phyloP scores from a whole-genome alignment of 2,888 invertebrate species.

The Phorcus lineatus region DNA sequence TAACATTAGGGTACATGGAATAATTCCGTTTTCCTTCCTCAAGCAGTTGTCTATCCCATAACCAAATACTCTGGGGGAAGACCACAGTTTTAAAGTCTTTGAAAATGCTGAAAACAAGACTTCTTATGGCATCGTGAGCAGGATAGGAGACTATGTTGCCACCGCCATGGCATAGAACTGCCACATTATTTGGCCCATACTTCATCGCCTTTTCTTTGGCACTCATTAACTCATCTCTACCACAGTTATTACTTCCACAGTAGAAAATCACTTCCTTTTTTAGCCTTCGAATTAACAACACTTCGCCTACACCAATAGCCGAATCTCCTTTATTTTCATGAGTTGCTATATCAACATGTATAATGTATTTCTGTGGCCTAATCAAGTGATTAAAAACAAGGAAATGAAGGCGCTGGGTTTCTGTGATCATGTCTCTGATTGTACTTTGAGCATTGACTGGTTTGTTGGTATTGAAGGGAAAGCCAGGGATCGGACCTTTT shows the following conservation, averaged over 20 bases:
- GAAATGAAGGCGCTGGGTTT: constrained; percentile 31
- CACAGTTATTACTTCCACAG: constrained; percentile 9
- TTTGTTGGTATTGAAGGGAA: too few species aligned
- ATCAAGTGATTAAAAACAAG: constrained; percentile 26
- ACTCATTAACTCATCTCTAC: background rate
- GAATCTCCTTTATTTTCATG: constrained; percentile 41
- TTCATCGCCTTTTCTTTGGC: background rate
- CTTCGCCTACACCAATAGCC: constrained; percentile 35
- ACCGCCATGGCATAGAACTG: constrained; percentile 36
- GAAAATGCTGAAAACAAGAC: constrained; percentile 21
- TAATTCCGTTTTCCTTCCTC: background rate
- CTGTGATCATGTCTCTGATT: constrained; percentile 16
- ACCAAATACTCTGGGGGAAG: constrained; percentile 41
- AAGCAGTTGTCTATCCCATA: background rate
- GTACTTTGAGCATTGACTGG: too few species aligned
- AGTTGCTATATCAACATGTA: constrained; percentile 31
- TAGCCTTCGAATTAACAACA: constrained; percentile 19
- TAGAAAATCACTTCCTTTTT: constrained; percentile 23
- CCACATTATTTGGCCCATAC: constrained; percentile 21
- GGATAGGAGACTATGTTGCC: constrained; percentile 37
- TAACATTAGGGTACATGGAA: background rate
- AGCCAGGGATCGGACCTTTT: too few species aligned
- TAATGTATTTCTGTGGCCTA: constrained; percentile 19
- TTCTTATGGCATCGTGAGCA: background rate
- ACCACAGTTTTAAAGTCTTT: constrained; percentile 31